These are phyloP conservation scores for Hipparchia semele DNA, from an alignment of 2,888 invertebrate genomes.

Conservation along the genomic window DNA sequence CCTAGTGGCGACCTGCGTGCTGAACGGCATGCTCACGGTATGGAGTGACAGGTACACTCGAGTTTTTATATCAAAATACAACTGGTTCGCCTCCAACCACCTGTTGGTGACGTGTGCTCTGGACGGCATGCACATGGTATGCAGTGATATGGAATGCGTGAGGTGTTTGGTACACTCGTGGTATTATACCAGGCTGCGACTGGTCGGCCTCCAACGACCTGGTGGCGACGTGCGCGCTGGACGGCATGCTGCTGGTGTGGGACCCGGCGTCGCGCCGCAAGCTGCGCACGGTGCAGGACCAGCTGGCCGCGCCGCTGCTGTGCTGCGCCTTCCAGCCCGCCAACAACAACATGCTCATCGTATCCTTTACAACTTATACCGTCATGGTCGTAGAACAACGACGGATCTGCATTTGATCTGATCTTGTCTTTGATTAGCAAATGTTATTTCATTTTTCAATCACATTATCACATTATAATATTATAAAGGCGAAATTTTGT, in stretches of 20 bases:
- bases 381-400: too few species aligned
- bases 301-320: slow-evolving; percentile 83
- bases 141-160: slow-evolving; percentile 77
- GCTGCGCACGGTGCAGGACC: slow-evolving; percentile 86
- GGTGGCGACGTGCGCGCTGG: slow-evolving; percentile 89
- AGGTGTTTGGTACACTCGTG: background rate
- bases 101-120: slow-evolving; percentile 89
- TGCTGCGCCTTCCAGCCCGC: slow-evolving; percentile 92
- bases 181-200: slow-evolving; percentile 84
- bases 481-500: too few species aligned
- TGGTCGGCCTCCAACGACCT: slow-evolving; percentile 95
- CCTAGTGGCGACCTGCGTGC: too few species aligned
- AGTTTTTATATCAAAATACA: slow-evolving; percentile 80
- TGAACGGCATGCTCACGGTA: too few species aligned
- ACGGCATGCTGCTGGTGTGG: slow-evolving; percentile 90
- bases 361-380: slow-evolving; percentile 82
- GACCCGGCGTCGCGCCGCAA: slow-evolving; percentile 85
- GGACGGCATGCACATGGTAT: slow-evolving; percentile 89
- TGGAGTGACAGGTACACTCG: too few species aligned
- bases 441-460: too few species aligned
- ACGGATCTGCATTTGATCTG: too few species aligned
- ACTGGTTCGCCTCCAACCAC: slow-evolving; percentile 94
- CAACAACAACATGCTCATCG: slow-evolving; percentile 93
- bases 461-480: too few species aligned
- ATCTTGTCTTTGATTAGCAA: too few species aligned